phyloP scores from a whole-genome alignment of 2,888 invertebrate genomes.

The Spisula solida region DNA sequence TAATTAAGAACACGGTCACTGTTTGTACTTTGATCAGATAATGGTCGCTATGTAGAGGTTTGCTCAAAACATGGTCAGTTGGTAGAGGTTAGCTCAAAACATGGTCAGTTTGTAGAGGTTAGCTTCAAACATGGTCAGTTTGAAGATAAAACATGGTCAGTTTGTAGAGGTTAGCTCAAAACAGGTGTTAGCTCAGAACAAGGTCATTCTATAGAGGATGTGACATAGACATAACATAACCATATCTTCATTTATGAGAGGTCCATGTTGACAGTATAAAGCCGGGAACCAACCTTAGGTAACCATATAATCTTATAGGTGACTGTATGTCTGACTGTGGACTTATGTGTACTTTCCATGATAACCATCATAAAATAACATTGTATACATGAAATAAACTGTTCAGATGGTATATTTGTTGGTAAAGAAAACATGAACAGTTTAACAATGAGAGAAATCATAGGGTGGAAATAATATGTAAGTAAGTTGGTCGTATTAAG shows the following conservation, averaged over 20 bases:
- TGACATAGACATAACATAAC: not conserved
- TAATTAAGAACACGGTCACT: too few relatives aligned
- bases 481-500: not conserved
- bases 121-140: too few relatives aligned
- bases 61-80: too few relatives aligned
- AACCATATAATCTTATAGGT: not conserved
- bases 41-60: too few relatives aligned
- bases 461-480: not conserved
- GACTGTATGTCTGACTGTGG: not conserved
- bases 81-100: too few relatives aligned
- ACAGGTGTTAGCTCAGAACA: not conserved
- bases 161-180: not conserved
- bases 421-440: not conserved
- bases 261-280: not conserved
- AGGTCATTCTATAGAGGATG: not conserved
- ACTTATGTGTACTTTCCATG: not conserved
- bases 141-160: not conserved
- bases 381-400: not conserved
- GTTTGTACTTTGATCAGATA: too few relatives aligned
- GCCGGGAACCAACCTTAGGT: not conserved
- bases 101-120: too few relatives aligned
- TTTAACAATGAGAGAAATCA: not conserved
- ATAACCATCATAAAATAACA: slow-evolving; percentile 1
- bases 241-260: not conserved
- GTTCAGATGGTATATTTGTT: not conserved